These are phyloP conservation scores for Rhagonycha fulva DNA, from an alignment of 2,888 invertebrate species.

Conservation along the genomic window DNA sequence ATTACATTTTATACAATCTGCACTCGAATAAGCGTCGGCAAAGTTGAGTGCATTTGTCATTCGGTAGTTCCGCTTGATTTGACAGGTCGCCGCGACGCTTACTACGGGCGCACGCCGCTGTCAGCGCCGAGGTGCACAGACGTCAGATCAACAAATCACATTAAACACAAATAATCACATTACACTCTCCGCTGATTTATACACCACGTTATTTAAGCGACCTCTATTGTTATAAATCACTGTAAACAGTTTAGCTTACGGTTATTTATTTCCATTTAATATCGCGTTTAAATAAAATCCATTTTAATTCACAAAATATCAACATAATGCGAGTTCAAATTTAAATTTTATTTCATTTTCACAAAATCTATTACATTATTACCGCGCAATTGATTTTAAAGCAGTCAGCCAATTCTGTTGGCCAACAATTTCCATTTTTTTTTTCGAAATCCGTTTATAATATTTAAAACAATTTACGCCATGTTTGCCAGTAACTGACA, in stretches of 20 bases:
- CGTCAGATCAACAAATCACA: slow-evolving; percentile 56
- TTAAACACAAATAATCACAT: slow-evolving; percentile 57
- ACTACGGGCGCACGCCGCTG: slow-evolving; percentile 58
- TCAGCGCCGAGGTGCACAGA: slow-evolving; percentile 48
- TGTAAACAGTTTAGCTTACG: slow-evolving; percentile 39
- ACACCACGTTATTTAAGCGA: slow-evolving; percentile 53
- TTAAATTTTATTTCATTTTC: neutral
- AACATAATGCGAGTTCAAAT: neutral
- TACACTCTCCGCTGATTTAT: slow-evolving; percentile 56
- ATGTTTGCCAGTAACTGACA: neutral
- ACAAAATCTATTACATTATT: neutral
- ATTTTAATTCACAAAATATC: slow-evolving; percentile 8
- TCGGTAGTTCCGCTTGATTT: slow-evolving; percentile 55
- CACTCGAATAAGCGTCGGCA: slow-evolving; percentile 49
- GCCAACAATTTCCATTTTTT: neutral
- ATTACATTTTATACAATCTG: slow-evolving; percentile 57
- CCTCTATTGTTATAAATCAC: slow-evolving; percentile 46
- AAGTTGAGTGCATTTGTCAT: slow-evolving; percentile 56
- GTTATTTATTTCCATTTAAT: slow-evolving; percentile 38
- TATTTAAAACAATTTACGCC: neutral
- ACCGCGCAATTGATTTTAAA: neutral
- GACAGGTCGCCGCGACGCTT: slow-evolving; percentile 58
- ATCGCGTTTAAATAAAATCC: slow-evolving; percentile 27
- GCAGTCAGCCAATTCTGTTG: neutral
- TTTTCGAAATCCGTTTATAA: neutral